Base-by-base conservation (phyloP, 1,140 invertebrate species). In the Druon quercuslanigerum region DNA sequence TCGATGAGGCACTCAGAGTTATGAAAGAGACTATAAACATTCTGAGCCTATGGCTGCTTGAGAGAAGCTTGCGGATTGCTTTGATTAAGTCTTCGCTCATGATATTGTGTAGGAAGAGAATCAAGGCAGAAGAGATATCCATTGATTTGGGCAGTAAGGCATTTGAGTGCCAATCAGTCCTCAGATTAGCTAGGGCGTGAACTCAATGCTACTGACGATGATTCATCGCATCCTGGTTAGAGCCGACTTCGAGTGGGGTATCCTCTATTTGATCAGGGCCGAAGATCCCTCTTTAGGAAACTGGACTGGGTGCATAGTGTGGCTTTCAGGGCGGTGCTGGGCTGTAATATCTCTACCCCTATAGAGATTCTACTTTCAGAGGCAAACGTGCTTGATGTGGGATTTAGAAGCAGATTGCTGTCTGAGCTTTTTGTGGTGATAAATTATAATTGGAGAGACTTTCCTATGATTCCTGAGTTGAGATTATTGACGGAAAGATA, bases 241-340 rank as follows among this genome's bases (percentile, higher is more conserved):
- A 40, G 71, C 80, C 0, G 72, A 71, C 25, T n/a, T 82, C 3
- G 83, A 83, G 20, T 85, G 79, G 80, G 82, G 76, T 0, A 1
- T 57, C 1, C 57, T 60, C 3, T 20, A 25, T 3, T 78, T 81
- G 8, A 17, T 50, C 11, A 33, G 54, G 7, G 46, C 2, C 0
- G 4, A 1, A 9, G 25, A 3, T 14, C 50, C n/a, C 20, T 66
- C 1, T 12, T 75, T 16, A 14, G 13, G 1, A 11, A 71, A 9
- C 19, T 79, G 12, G 76, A 83, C n/a, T 70, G 50, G 17, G 66
- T 81, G 1, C 79, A 81, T 57, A 73, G 71, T 51, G 66, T 77
- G 0, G 75, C 79, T 0, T 1, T 0, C 1, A 72, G 81, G 72
- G 33, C 8, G 0, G 14, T 33, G 13, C 20, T 83, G 12, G 81